Conservation (phyloP, 92 coral and sea anemone species). For the Epizoanthus scotinus region DNA sequence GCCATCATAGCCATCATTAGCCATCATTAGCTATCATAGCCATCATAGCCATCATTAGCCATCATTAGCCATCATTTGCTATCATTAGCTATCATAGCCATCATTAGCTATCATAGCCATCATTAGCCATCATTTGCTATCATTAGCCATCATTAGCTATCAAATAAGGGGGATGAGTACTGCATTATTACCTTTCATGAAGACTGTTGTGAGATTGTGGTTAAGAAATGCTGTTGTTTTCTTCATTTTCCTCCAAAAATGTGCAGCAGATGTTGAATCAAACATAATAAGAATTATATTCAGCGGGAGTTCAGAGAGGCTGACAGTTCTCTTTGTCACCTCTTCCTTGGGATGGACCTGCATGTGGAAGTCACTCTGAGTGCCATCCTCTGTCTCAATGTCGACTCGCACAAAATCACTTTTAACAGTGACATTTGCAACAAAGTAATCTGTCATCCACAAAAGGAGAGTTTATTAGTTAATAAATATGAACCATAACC, state of each 20-base stretch:
- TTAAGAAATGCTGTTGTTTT: conserved; percentile 54
- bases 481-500: no score
- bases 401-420: conserved; percentile 78
- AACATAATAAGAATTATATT: conserved; percentile 74
- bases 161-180: no score
- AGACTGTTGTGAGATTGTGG: conserved; percentile 52
- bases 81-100: no score
- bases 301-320: conserved; percentile 61
- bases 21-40: no score
- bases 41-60: no score
- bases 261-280: conserved; percentile 84
- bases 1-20: no score
- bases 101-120: no score
- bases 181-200: conserved; percentile 57
- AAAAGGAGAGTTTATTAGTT: background rate
- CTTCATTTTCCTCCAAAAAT: conserved; percentile 72
- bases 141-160: no score
- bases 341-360: conserved; percentile 61
- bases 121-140: no score
- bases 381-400: conserved; percentile 38
- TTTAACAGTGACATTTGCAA: conserved; percentile 52
- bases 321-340: conserved; percentile 49
- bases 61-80: no score
- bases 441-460: conserved; percentile 44
- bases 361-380: conserved; percentile 60